Conservation (phyloP, 2,113 vertebrate species). For the Heterotilapia buettikoferi region DNA sequence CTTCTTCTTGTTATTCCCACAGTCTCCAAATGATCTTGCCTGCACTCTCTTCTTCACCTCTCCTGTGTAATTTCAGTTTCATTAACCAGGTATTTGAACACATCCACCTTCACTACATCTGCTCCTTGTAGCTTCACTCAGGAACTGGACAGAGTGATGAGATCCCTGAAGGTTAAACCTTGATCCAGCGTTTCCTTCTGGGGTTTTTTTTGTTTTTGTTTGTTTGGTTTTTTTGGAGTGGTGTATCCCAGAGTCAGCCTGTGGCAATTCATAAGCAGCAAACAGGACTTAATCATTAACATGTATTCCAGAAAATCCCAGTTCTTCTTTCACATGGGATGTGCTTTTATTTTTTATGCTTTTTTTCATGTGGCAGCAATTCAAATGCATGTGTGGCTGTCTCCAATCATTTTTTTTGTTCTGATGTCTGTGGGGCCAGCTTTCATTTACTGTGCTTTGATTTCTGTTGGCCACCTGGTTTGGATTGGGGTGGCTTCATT, state of each 20-base stretch:
- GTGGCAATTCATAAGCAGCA: background rate
- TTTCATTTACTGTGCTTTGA: background rate
- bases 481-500: background rate
- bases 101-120: background rate
- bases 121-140: background rate
- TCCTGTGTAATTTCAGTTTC: background rate
- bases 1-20: background rate
- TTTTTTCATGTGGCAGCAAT: background rate
- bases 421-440: background rate
- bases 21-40: background rate
- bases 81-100: background rate
- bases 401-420: background rate
- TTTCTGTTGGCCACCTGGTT: background rate
- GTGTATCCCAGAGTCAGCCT: background rate
- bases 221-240: background rate
- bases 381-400: background rate
- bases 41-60: background rate
- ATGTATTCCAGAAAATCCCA: background rate
- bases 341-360: background rate
- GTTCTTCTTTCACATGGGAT: background rate
- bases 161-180: background rate
- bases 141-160: background rate
- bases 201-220: background rate
- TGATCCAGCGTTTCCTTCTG: accelerated
- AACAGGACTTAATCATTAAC: background rate